Percentiles rank a stretch among this genome's conserved stretches.
Conservation (phyloP, 30 jellyfish, hydroid and myxozoan genomes). For the Chironex yamaguchii region DNA sequence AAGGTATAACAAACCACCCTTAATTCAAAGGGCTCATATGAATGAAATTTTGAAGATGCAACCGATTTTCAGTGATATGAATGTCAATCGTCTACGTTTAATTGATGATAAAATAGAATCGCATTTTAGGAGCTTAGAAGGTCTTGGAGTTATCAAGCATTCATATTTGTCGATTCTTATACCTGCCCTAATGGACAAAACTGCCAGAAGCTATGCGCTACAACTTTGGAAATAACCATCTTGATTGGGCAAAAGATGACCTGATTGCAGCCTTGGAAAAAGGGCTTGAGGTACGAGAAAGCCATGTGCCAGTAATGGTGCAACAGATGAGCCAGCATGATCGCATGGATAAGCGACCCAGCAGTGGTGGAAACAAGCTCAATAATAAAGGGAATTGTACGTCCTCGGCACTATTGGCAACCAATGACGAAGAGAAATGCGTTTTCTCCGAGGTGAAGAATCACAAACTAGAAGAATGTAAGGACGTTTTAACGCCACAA, state of each 20-base stretch:
- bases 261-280: conserved; percentile 22
- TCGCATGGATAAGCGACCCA: neutral
- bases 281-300: conserved; percentile 37
- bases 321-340: neutral
- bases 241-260: conserved; percentile 62
- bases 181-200: conserved; percentile 19
- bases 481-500: neutral
- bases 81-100: conserved; percentile 13
- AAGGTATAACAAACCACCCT: conserved; percentile 46
- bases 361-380: neutral
- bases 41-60: conserved; percentile 19
- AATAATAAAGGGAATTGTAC: no score
- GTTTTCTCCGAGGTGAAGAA: conserved; percentile 7
- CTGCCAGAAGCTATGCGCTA: conserved; percentile 8
- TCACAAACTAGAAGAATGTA: conserved; percentile 1
- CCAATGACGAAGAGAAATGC: conserved; percentile 6
- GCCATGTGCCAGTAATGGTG: conserved; percentile 34
- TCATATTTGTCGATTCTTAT: conserved; percentile 23
- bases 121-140: conserved; percentile 43
- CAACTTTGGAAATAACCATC: conserved; percentile 18
- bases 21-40: conserved; percentile 66
- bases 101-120: conserved; percentile 55
- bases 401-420: conserved; percentile 17
- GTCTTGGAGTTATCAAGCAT: conserved; percentile 25
- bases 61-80: conserved; percentile 50